Evolutionary conservation across 1,140 invertebrate genomes (phyloP), one percentile per base, ranked within the genome.

Genomic region (Brachionus paranguensis): DNA sequence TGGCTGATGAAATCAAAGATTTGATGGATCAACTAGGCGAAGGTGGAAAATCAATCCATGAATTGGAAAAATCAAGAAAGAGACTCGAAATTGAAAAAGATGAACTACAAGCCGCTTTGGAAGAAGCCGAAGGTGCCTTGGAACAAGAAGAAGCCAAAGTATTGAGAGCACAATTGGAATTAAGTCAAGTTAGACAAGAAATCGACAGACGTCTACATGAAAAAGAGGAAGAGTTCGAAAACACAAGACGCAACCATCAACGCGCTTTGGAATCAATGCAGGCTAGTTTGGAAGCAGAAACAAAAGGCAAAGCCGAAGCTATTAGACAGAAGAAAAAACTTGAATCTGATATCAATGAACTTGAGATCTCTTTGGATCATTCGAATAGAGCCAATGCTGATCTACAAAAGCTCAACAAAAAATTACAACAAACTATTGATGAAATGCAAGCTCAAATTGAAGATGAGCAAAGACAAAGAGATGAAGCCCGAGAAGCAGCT

Each of bases 141-240:
- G 99, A 90, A 95, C 95, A 87, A 93, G 96, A 86, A 96, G 98
- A 92, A 93, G 89, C 89, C 79, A 90, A 90, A 85, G 88, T 99
- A 93, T 94, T 88, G 96, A 94, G 96, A 87, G 95, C 94, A 86
- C 94, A 99, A 91, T 92, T 99, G 76, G 97, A 99, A 91, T 92
- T 99, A 87, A 95, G 95, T 86, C 96, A 97, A 89, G 96, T 99
- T 85, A 93, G 97, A 89, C 94, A 97, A 90, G 45, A 47, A 47
- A 47, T 47, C 7, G 45, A 47, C 45, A 47, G 45, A 47, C 45
- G 96, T 85, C 97, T 97, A 97, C 88, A 94, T 27, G 97, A 99
- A 92, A 99, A 99, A 92, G 97, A 99, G 90, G 97, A 99, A 88
- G 97, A 99, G 91, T 99, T 99, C 92, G 97, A 99, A 90, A 99